Conservation (phyloP, 1,140 invertebrate genomes). For the Heliconius congener region DNA sequence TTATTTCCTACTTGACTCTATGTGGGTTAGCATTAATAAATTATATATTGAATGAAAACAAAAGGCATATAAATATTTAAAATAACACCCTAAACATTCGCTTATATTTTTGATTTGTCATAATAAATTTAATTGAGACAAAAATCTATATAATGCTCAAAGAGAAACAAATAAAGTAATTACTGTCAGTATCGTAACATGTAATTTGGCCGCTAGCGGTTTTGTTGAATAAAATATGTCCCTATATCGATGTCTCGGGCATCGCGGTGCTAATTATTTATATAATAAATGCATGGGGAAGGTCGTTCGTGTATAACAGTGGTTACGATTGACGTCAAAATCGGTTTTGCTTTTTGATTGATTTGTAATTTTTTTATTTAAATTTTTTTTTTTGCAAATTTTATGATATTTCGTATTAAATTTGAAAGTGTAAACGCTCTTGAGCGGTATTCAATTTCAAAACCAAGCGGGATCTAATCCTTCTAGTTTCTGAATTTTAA, state of each 20-base stretch:
- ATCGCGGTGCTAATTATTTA: background rate
- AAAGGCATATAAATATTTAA: no score
- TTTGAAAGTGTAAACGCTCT: background rate
- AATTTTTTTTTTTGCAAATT: background rate
- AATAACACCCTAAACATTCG: no score
- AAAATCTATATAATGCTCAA: background rate
- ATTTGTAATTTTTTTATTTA: background rate
- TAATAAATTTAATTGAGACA: background rate
- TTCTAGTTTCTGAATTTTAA: no score
- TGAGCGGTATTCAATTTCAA: no score
- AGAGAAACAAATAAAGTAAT: background rate
- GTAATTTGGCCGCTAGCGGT: background rate
- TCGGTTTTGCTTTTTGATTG: background rate
- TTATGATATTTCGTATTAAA: background rate
- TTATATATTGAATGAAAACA: no score
- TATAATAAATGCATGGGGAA: constrained; percentile 2
- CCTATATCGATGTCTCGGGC: constrained; percentile 2
- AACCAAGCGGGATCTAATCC: no score
- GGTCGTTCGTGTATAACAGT: background rate
- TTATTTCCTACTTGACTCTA: no score
- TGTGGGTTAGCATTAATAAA: no score
- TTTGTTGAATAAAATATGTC: constrained; percentile 2
- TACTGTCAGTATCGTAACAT: background rate
- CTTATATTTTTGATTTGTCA: background rate
- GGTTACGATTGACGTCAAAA: background rate